phyloP scores from a whole-genome alignment of 2,888 invertebrate genomes.

The Portevinia maculata region DNA sequence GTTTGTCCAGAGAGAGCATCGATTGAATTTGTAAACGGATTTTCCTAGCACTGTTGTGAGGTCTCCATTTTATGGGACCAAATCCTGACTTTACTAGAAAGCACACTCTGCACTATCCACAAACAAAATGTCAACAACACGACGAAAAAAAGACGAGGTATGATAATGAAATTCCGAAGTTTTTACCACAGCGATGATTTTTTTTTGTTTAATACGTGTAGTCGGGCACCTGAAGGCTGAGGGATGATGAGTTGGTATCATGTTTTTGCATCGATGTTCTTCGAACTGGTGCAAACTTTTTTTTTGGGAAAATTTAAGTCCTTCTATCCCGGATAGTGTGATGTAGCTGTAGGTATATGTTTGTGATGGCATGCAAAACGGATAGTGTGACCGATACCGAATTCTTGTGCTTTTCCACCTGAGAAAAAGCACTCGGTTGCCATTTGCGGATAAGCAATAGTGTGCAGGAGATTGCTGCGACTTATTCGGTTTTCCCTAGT shows the following conservation, averaged over 20 bases:
- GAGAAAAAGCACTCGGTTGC: constrained; percentile 26
- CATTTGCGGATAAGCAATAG: constrained; percentile 28
- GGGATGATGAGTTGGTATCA: constrained; percentile 58
- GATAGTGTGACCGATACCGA: constrained; percentile 62
- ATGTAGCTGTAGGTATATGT: constrained; percentile 1
- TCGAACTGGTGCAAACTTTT: constrained; percentile 22
- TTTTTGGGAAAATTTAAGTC: constrained; percentile 17
- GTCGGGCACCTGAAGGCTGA: constrained; percentile 16
- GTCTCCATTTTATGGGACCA: constrained; percentile 34
- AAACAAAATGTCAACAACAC: constrained; percentile 12
- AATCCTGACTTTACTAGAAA: constrained; percentile 22
- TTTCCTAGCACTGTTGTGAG: constrained; percentile 36
- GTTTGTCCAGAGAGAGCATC: constrained; percentile 61
- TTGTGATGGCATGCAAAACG: constrained; percentile 59
- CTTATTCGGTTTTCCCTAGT: constrained; percentile 54
- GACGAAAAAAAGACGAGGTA: constrained; percentile 3
- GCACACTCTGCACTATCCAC: not conserved
- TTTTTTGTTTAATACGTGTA: constrained; percentile 3
- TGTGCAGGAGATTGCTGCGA: constrained; percentile 48
- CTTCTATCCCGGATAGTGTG: not conserved
- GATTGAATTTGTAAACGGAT: constrained; percentile 70
- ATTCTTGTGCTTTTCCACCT: constrained; percentile 41
- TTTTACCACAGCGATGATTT: constrained; percentile 42
- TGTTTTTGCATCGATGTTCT: constrained; percentile 50
- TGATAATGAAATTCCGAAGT: constrained; percentile 67